phyloP scores from a whole-genome alignment of 1,140 invertebrate species.

The Ceratoteleas bidentatus region DNA sequence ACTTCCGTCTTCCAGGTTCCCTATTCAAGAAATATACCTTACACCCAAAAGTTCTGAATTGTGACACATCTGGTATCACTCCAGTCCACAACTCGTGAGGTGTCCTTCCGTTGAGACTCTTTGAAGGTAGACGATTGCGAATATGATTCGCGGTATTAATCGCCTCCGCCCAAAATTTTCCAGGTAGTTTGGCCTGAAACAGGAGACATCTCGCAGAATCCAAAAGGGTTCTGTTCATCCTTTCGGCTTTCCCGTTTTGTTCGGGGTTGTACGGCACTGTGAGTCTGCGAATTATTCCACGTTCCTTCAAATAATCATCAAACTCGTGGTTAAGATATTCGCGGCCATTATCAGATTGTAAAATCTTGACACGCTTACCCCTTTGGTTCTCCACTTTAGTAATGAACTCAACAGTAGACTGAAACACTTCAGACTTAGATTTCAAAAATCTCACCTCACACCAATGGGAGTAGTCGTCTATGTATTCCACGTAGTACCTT shows the following conservation, averaged over 20 bases:
- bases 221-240: slow-evolving; percentile 74
- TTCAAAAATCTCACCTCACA: slow-evolving; percentile 17
- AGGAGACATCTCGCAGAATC: slow-evolving; percentile 35
- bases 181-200: slow-evolving; percentile 58
- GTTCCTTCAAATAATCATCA: slow-evolving; percentile 63
- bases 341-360: slow-evolving; percentile 21
- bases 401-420: slow-evolving; percentile 14
- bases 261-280: slow-evolving; percentile 71
- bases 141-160: slow-evolving; percentile 48
- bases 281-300: slow-evolving; percentile 69
- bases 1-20: slow-evolving; percentile 13
- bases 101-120: slow-evolving; percentile 13
- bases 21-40: slow-evolving; percentile 13
- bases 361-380: slow-evolving; percentile 1
- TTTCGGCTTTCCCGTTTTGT: slow-evolving; percentile 74
- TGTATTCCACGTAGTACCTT: slow-evolving; percentile 26
- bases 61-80: background rate
- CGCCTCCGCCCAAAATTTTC: slow-evolving; percentile 79
- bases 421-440: slow-evolving; percentile 6
- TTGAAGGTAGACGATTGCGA: slow-evolving; percentile 17
- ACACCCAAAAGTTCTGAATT: slow-evolving; percentile 19
- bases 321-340: slow-evolving; percentile 48
- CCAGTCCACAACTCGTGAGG: slow-evolving; percentile 24
- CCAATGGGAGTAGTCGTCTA: slow-evolving; percentile 28
- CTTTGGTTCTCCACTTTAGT: slow-evolving; percentile 7